phyloP scores from a whole-genome alignment of 2,888 invertebrate species.

The Zaprionus obscuricornis region DNA sequence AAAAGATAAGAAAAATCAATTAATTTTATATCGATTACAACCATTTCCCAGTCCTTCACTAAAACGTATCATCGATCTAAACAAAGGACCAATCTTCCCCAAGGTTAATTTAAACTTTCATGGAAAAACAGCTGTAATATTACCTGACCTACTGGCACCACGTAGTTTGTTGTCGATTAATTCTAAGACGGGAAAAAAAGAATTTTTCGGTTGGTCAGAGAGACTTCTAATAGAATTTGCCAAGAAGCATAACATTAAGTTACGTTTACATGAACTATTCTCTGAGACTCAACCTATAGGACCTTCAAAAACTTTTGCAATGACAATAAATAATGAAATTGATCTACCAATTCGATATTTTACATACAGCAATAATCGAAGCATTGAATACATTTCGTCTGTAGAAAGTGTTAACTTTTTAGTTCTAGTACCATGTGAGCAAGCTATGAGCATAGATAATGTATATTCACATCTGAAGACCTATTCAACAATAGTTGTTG shows the following conservation, averaged over 20 bases:
- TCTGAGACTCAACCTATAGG: not conserved
- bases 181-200: not conserved
- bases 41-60: constrained; percentile 26
- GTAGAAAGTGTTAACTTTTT: not conserved
- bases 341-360: constrained; percentile 23
- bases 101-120: not conserved
- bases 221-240: constrained; percentile 14
- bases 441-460: constrained; percentile 8
- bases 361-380: not conserved
- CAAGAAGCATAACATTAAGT: not conserved
- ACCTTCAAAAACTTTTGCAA: accelerated
- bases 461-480: constrained; percentile 1
- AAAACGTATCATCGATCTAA: not conserved
- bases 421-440: constrained; percentile 38
- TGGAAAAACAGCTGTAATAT: not conserved
- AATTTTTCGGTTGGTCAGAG: constrained; percentile 5
- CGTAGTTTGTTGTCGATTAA: not conserved
- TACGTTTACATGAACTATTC: not conserved
- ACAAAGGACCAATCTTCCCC: not conserved
- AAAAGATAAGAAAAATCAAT: not conserved
- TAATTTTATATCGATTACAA: not conserved
- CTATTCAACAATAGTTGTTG: constrained; percentile 10
- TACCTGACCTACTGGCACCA: not conserved
- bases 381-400: too few relatives aligned
- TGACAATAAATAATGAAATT: not conserved